phyloP scores from a whole-genome alignment of 1,140 invertebrate genomes.

The Drosophila equinoxialis region DNA sequence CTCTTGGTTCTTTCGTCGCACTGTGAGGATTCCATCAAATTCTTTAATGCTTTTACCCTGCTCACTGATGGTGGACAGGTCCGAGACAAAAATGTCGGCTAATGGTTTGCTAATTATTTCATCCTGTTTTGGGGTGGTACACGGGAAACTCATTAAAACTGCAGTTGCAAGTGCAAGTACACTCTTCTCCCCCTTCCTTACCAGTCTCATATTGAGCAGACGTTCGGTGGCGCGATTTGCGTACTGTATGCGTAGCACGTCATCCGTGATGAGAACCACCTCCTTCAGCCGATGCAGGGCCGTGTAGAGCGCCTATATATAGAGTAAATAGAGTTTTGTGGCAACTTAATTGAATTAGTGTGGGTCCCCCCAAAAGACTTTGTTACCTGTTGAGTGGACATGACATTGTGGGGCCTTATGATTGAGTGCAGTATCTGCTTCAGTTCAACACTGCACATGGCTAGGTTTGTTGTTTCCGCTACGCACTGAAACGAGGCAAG shows the following conservation, averaged over 20 bases:
- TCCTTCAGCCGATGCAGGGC: slow-evolving; percentile 93
- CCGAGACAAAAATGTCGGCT: slow-evolving; percentile 84
- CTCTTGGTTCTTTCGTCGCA: slow-evolving; percentile 91
- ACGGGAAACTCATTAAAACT: slow-evolving; percentile 63
- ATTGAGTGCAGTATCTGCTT: slow-evolving; percentile 88
- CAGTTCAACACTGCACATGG: slow-evolving; percentile 89
- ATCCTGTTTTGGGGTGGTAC: slow-evolving; percentile 84
- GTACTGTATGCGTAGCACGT: slow-evolving; percentile 90
- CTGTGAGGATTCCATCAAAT: slow-evolving; percentile 93
- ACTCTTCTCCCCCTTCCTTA: slow-evolving; percentile 40
- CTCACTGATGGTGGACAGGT: slow-evolving; percentile 85
- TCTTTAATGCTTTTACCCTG: slow-evolving; percentile 89
- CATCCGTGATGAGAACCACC: slow-evolving; percentile 93
- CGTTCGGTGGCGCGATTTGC: slow-evolving; percentile 79
- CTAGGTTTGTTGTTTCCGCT: slow-evolving; percentile 87
- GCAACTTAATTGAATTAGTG: slow-evolving; percentile 86
- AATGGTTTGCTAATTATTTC: slow-evolving; percentile 91
- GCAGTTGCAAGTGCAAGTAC: slow-evolving; percentile 14
- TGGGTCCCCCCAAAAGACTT: slow-evolving; percentile 62
- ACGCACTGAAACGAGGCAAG: slow-evolving; percentile 85
- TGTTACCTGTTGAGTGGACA: slow-evolving; percentile 83
- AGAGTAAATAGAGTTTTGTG: slow-evolving; percentile 7
- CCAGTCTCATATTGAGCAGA: slow-evolving; percentile 82
- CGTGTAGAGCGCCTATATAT: slow-evolving; percentile 89
- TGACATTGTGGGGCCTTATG: slow-evolving; percentile 84